These are phyloP conservation scores for Gopherus flavomarginatus DNA, from an alignment of 2,113 vertebrate genomes.

Conservation along the genomic window DNA sequence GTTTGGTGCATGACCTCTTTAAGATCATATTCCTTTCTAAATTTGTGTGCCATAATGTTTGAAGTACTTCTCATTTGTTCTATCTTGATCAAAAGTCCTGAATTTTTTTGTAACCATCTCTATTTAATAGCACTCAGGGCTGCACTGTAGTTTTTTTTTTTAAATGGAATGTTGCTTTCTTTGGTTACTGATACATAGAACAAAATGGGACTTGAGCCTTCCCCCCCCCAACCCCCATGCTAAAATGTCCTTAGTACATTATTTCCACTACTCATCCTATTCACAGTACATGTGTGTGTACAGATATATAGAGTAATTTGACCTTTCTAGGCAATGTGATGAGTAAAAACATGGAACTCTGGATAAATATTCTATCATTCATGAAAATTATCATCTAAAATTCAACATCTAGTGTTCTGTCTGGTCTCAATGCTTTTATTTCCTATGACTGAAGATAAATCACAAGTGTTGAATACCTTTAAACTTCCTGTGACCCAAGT, in stretches of 20 bases:
- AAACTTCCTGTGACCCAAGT: not conserved
- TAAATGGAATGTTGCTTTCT: not conserved
- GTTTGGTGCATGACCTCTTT: not conserved
- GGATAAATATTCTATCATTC: not conserved
- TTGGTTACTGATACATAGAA: not conserved
- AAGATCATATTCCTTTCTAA: not conserved
- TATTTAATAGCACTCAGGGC: not conserved
- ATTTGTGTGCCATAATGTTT: not conserved
- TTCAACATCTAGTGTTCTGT: not conserved
- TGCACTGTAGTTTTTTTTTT: not conserved
- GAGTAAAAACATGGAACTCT: slow-evolving; percentile 14
- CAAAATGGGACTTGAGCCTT: not conserved
- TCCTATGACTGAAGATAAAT: not conserved
- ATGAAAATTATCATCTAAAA: not conserved
- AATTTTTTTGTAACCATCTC: not conserved
- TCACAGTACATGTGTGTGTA: not conserved
- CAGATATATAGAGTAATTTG: not conserved
- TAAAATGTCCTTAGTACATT: not conserved
- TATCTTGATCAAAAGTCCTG: not conserved
- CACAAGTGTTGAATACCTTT: not conserved
- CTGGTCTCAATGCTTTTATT: not conserved
- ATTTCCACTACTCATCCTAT: not conserved
- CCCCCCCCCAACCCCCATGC: too few relatives aligned
- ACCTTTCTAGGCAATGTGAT: slow-evolving; percentile 32
- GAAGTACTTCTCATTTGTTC: not conserved